Base-by-base conservation (phyloP, 2,888 invertebrate species). In the Plagiodera versicolora region DNA sequence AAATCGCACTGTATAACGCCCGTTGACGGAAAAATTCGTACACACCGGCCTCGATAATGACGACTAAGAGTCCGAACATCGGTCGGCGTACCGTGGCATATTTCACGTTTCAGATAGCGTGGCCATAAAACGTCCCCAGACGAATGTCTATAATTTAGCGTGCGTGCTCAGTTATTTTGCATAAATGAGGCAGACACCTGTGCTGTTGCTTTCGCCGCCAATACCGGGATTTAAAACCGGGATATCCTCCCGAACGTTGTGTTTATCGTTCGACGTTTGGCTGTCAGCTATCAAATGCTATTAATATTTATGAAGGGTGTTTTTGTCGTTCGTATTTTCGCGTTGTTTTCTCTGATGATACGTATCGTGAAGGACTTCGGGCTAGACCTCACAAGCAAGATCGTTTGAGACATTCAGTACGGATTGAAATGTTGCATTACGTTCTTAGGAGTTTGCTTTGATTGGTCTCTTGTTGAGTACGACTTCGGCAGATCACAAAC, bases 151-250 rank as follows among this genome's bases (percentile, higher is more conserved):
- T 67, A 67, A 67, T 67, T 67, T 67, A 46, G 54, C 53, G 45
- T 17, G 56, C 50, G 48, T 17, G 51, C 59, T 60, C 67, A 63
- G 64, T 67, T 64, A 67, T 67, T 67, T 64, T 59, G 61, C 67
- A 65, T 67, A 63, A 67, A 63, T 57, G 63, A 60, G 57, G 56
- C 58, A 56, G 60, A 67, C 67, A 67, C 67, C 67, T 66, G 66
- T 66, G 63, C 58, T 58, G 28, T 39, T 9, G n/a, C 39, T 39
- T 39, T n/a, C 11, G 2, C 2, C 14, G 39, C 11, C 14, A 14
- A 14, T 53, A 53, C 44, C 48, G 18, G 52, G 48, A 57, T 28
- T 57, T 44, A 57, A 48, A 61, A 56, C 61, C 57, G 54, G 58
- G 58, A 53, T 58, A 44, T 58, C 58, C 64, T 60, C 53, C 60